Evolutionary conservation across 35 echinoderm and acorn worm species (phyloP).

Genomic region (Apostichopus japonicus): DNA sequence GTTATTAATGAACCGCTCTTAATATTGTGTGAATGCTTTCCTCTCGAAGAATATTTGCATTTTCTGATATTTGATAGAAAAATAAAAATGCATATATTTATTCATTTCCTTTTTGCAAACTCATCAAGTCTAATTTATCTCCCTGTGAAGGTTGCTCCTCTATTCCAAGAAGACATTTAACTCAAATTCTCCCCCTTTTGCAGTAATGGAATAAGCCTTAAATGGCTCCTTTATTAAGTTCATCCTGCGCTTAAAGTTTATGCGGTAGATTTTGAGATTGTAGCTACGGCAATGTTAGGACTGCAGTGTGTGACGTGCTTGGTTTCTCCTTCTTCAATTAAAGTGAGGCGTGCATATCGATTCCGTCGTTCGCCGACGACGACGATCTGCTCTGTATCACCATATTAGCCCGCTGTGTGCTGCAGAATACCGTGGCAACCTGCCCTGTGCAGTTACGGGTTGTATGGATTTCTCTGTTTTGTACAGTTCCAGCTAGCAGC

Average conservation of each 20-base stretch:
- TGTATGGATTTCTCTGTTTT: background rate
- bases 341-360: slow-evolving; percentile 46
- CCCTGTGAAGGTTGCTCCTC: background rate
- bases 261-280: background rate
- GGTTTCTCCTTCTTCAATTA: slow-evolving; percentile 29
- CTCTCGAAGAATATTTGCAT: background rate
- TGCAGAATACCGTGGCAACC: slow-evolving; percentile 32
- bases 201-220: slow-evolving; percentile 1
- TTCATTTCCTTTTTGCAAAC: background rate
- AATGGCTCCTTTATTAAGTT: slow-evolving; percentile 13
- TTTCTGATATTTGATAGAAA: background rate
- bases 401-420: background rate
- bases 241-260: background rate
- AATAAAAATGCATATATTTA: background rate
- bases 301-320: background rate
- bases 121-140: background rate
- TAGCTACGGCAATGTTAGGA: slow-evolving; percentile 21
- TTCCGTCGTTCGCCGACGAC: background rate
- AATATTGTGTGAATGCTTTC: background rate
- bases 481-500: too few species aligned
- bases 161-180: background rate
- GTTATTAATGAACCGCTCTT: too few species aligned
- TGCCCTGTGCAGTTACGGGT: slow-evolving; percentile 8
- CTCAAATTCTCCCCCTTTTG: background rate
- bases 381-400: background rate